A percentile compares a stretch with the other conserved stretches of the same genome.
These are phyloP conservation scores for Melanotaenia nigrans DNA, from an alignment of 2,797 vertebrate species.

Conservation along the genomic window DNA sequence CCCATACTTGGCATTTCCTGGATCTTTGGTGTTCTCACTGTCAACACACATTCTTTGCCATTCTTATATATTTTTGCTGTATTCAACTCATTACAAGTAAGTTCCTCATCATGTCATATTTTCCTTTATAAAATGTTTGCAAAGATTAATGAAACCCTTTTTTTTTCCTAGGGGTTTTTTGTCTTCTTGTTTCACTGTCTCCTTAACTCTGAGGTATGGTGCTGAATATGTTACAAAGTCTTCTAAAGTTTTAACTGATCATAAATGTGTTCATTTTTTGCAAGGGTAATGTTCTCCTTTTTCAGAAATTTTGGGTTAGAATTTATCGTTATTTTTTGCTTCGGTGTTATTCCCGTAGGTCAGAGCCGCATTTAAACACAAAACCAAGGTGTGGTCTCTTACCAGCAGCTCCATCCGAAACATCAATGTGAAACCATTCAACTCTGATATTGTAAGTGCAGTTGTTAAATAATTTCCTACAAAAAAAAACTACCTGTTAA, in stretches of 20 bases:
- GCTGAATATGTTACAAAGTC: background rate
- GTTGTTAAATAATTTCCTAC: background rate
- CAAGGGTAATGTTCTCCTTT: background rate
- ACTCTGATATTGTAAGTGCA: constrained; percentile 94
- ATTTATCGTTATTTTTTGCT: background rate
- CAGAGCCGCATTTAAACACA: constrained; percentile 98
- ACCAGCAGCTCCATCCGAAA: constrained; percentile 93
- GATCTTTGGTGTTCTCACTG: constrained; percentile 94
- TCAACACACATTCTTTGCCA: constrained; percentile 87
- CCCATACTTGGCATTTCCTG: constrained; percentile 97
- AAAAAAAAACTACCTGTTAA: background rate
- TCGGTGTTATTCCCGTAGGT: constrained; percentile 81
- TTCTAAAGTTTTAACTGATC: background rate
- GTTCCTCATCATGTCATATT: constrained; percentile 8
- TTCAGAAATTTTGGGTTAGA: constrained; percentile 1
- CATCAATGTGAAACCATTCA: constrained; percentile 91
- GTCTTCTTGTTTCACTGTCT: constrained; percentile 99
- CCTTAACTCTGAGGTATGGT: constrained; percentile 95
- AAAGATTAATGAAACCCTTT: constrained; percentile 5
- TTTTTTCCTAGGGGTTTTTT: constrained; percentile 90
- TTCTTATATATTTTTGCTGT: constrained; percentile 96
- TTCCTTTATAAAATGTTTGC: background rate
- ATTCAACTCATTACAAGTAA: constrained; percentile 95
- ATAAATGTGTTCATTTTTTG: background rate
- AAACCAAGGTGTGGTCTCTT: constrained; percentile 98